Evolutionary conservation across 2,113 vertebrate genomes (phyloP).

Genomic region (Gnathonemus echidnorhynchus): DNA sequence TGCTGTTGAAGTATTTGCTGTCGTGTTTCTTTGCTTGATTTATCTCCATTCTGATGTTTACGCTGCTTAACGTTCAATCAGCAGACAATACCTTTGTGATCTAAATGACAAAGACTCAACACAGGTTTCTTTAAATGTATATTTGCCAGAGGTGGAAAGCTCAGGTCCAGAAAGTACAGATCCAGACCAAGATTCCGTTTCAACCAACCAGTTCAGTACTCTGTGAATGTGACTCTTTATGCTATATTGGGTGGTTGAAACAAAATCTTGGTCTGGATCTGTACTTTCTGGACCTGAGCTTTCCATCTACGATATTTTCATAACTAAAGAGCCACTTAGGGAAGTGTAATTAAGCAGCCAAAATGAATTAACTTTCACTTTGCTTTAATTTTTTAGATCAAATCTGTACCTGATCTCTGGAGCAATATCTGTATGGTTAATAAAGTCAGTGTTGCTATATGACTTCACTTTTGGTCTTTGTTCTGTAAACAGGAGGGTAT

Average conservation of each 20-base stretch:
- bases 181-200: background rate
- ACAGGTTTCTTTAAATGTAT: background rate
- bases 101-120: slow-evolving; percentile 32
- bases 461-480: slow-evolving; percentile 98
- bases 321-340: slow-evolving; percentile 23
- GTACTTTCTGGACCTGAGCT: background rate
- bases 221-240: background rate
- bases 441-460: slow-evolving; percentile 98
- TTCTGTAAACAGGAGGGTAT: slow-evolving; percentile 96
- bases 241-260: background rate
- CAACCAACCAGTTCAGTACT: background rate
- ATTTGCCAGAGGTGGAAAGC: slow-evolving; percentile 2
- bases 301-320: background rate
- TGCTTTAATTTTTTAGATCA: slow-evolving; percentile 79
- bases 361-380: slow-evolving; percentile 95
- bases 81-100: slow-evolving; percentile 39
- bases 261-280: background rate
- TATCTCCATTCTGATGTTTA: slow-evolving; percentile 48
- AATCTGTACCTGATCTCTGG: slow-evolving; percentile 93
- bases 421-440: slow-evolving; percentile 99
- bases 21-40: slow-evolving; percentile 13
- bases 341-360: slow-evolving; percentile 71
- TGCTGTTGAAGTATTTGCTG: slow-evolving; percentile 45
- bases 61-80: slow-evolving; percentile 41
- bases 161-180: background rate